These are phyloP conservation scores for Meiosimyza decipiens DNA, from an alignment of 2,888 invertebrate genomes.

Conservation along the genomic window DNA sequence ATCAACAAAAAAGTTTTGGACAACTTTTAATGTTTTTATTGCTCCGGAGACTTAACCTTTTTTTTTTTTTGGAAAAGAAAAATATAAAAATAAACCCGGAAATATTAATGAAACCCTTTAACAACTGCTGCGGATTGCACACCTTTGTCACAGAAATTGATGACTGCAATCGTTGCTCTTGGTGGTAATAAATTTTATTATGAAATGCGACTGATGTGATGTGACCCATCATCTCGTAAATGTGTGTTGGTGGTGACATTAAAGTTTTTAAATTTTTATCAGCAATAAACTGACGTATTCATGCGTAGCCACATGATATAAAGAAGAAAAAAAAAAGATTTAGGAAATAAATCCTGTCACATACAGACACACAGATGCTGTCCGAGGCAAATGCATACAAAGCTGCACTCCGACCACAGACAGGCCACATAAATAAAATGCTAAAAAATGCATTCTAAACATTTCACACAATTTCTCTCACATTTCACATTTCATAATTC, in stretches of 20 bases:
- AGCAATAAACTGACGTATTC: no score
- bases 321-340: no score
- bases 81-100: background rate
- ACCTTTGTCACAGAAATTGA: no score
- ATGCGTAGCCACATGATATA: no score
- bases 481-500: slow-evolving; percentile 1
- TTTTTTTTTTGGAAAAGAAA: background rate
- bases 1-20: slow-evolving; percentile 3
- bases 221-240: no score
- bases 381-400: background rate
- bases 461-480: slow-evolving; percentile 25
- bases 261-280: no score
- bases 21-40: slow-evolving; percentile 13
- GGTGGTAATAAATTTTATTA: no score
- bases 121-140: background rate
- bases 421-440: slow-evolving; percentile 20
- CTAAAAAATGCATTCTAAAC: slow-evolving; percentile 19
- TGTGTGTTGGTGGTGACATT: no score
- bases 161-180: no score
- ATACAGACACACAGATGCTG: background rate
- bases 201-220: no score
- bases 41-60: background rate
- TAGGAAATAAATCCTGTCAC: background rate
- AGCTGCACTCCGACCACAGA: background rate
- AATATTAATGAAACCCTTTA: background rate